Base-by-base conservation (phyloP, 35 echinoderm and acorn worm genomes). In the Apostichopus californicus region DNA sequence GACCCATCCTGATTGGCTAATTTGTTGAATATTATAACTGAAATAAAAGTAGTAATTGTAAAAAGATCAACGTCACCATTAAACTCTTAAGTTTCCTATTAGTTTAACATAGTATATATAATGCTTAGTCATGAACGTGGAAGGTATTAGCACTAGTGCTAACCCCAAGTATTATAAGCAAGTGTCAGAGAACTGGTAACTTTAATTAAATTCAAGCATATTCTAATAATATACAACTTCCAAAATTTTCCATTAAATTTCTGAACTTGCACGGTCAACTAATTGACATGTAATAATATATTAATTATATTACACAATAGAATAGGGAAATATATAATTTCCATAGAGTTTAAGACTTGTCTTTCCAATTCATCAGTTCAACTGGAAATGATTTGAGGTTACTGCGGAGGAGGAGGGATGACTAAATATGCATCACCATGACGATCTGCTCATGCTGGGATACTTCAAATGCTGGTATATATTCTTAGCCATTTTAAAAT, bases 1-100 rank as follows among this genome's bases (percentile, higher is more conserved):
- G 93, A 58, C 97, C 97, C 97, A 98, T 98, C 90, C 85, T 92
- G 83, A 89, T 94, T 90, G 93, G 85, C 57, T 90, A 85, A 85
- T 55, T 85, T 85, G 24, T 54, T 56, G 57, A 23, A 58, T 59
- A 59, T 53, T 56, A 58, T 20, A 9, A 25, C 20, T 58, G 57
- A 58, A 85, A 23, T 22, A 17, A 85, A 58, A 55, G 24, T 20
- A 59, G 17, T 54, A 59, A 58, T 85, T 10, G 13, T 61, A 15
- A 20, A 85, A 60, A 9, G 5, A 56, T 7, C 54, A 85, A 17
- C 9, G 5, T 61, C 58, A 12, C 34, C 34, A 46, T 46, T 46
- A 46, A 46, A 46, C 34, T 46, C 34, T 46, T 46, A 46, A 2
- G 34, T 46, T 46, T 46, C 34, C 34, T 46, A 46, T 46, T 46